Conservation (phyloP, 2,797 vertebrate genomes). For the Melanotaenia nigrans region DNA sequence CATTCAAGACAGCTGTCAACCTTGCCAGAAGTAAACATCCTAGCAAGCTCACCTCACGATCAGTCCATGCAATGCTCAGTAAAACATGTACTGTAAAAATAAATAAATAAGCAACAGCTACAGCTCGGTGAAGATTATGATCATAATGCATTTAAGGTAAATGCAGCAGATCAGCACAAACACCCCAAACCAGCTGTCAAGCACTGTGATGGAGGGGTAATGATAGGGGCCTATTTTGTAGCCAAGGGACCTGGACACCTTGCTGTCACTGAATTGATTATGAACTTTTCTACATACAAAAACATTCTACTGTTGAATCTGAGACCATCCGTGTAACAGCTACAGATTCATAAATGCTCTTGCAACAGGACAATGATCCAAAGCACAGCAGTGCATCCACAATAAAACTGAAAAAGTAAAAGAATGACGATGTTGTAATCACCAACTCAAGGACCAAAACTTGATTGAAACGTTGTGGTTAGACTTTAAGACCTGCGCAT, state of each 20-base stretch:
- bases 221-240: background rate
- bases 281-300: background rate
- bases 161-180: background rate
- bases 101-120: too few relatives aligned
- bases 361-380: background rate
- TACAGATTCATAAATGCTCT: background rate
- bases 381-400: background rate
- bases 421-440: background rate
- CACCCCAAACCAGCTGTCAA: background rate
- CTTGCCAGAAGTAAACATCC: too few relatives aligned
- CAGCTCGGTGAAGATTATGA: background rate
- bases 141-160: background rate
- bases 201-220: background rate
- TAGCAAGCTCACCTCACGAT: too few relatives aligned
- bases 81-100: background rate
- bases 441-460: background rate
- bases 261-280: background rate
- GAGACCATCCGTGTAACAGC: background rate
- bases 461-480: background rate
- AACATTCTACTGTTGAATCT: background rate
- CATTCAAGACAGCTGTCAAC: too few relatives aligned
- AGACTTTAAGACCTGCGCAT: background rate
- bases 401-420: background rate
- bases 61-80: too few relatives aligned
- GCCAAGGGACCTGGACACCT: background rate